Base-by-base conservation (phyloP, 2,797 vertebrate species). In the Characodon lateralis region DNA sequence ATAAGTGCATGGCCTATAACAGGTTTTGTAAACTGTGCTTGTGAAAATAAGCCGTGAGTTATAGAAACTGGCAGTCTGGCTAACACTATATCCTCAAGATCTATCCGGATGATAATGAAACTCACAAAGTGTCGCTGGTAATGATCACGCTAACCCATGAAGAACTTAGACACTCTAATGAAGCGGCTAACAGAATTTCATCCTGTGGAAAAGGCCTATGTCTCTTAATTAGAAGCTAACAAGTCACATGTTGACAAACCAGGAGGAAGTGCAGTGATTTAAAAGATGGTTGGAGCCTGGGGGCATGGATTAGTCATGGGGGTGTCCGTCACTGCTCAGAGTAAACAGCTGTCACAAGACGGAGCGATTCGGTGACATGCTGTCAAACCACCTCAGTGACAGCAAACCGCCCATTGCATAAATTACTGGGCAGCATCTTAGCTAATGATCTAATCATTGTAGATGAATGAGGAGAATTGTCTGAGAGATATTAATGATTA, bases 211-310 rank as follows among this genome's bases (percentile, higher is more conserved):
- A 78, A 83, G 12, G 13, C 51, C 61, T 66, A 53, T 77, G 70
- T 59, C 83, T 78, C 50, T 77, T 79, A 81, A 80, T 90, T 84
- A 89, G 78, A 8, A 0, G 80, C 77, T 81, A 80, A 85, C 39
- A 50, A 76, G 83, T 73, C 76, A 74, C 9, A 35, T 82, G 87
- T 73, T 80, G 85, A 90, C 83, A 84, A 89, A 87, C 77, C 16
- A 71, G 66, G 55, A 80, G 81, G 53, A 77, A 69, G 73, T 59
- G 78, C 4, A 26, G 79, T 56, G 81, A 88, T 87, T 88, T 76
- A 89, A 86, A 84, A 76, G 73, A 78, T 76, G 75, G 74, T 66
- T 73, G 78, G 83, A 78, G 73, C 39, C 65, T 59, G 0, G 63
- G 18, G 5, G 41, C 41, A 71, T 6, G 59, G 72, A 87, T 89